Evolutionary conservation across 2,888 invertebrate species (phyloP).

Genomic region (Amiota minor): DNA sequence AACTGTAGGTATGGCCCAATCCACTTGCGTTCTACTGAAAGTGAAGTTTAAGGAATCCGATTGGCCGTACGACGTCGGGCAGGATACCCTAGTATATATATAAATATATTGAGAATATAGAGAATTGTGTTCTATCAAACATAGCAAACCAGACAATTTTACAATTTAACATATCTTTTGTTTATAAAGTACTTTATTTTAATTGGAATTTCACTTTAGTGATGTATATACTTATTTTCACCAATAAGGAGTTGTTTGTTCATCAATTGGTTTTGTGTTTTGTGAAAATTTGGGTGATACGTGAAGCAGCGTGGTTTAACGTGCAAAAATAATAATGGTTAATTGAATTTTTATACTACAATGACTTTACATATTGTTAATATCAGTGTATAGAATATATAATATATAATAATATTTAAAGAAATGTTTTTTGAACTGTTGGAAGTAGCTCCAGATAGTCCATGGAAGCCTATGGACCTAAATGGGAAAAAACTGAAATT

Average conservation of each 20-base stretch:
- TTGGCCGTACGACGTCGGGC: no score
- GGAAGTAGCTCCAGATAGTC: no score
- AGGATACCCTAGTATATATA: no score
- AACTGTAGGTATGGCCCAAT: no score
- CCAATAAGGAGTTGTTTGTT: conserved; percentile 15
- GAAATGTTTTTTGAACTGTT: no score
- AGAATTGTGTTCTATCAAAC: not conserved
- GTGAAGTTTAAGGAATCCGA: no score
- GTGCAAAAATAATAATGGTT: not conserved
- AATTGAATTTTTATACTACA: not conserved
- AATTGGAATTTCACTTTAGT: not conserved
- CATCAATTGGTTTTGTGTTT: not conserved
- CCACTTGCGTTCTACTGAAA: no score
- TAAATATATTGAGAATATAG: not conserved
- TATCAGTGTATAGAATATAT: no score
- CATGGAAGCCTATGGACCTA: no score
- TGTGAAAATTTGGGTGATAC: not conserved
- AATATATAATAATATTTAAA: no score
- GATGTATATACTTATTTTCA: not conserved
- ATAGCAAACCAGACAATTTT: not conserved
- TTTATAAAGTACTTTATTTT: not conserved
- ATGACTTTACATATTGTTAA: not conserved
- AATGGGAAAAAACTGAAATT: no score
- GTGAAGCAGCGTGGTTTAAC: not conserved
- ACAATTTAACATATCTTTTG: not conserved